Percentiles rank a stretch among this genome's conserved stretches.
Conservation (phyloP, 53 echinoderm and acorn worm species). For the Mesocentrotus franciscanus region DNA sequence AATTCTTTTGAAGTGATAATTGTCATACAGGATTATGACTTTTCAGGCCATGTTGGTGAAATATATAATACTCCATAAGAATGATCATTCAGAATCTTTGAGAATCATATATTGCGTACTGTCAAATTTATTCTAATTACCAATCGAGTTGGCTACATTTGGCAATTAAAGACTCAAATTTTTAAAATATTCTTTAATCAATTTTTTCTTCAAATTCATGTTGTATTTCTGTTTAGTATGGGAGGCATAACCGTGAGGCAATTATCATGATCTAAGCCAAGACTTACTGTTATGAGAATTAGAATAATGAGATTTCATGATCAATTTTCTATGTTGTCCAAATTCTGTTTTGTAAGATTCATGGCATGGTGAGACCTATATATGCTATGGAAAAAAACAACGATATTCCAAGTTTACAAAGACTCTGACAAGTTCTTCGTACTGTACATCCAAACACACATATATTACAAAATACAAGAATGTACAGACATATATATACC, state of each 20-base stretch:
- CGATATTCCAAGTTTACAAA: constrained; percentile 12
- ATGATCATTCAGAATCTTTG: not conserved
- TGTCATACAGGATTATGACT: not conserved
- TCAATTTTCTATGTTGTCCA: not conserved
- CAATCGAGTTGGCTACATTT: not conserved
- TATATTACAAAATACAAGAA: constrained; percentile 20
- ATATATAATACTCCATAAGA: not conserved
- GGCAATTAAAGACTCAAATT: not conserved
- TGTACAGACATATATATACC: constrained; percentile 30
- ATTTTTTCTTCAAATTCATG: not conserved
- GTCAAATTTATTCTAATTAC: not conserved
- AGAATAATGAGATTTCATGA: not conserved
- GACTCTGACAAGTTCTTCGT: not conserved
- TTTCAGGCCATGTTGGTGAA: not conserved
- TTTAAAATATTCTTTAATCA: not conserved
- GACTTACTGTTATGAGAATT: not conserved
- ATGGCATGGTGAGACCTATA: not conserved
- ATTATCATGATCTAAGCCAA: not conserved
- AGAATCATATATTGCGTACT: not conserved
- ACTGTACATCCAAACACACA: constrained; percentile 45
- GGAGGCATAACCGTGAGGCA: not conserved
- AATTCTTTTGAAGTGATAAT: not conserved
- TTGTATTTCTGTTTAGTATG: not conserved
- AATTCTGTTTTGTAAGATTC: not conserved
- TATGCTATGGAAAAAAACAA: not conserved